Conservation (phyloP, 2,797 vertebrate species). For the Gallinago solitaria region DNA sequence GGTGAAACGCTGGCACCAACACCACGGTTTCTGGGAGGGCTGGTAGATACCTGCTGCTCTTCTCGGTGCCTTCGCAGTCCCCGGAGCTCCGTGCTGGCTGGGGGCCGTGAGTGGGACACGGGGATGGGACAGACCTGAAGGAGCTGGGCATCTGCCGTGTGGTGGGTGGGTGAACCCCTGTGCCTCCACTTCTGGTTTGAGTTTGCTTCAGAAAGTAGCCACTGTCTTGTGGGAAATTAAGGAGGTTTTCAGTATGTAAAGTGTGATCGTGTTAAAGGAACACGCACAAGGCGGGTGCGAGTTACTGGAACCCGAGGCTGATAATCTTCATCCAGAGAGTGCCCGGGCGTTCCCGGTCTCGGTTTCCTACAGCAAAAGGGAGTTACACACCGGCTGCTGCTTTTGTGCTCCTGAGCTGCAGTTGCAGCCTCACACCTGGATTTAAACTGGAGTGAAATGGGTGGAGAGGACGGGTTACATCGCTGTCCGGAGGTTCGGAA, state of each 20-base stretch:
- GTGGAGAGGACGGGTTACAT: neutral
- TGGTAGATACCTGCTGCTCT: neutral
- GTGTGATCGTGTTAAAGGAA: neutral
- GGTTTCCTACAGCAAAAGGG: neutral
- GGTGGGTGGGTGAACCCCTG: neutral
- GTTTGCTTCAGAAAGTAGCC: neutral
- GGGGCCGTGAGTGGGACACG: too few species aligned
- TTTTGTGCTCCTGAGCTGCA: neutral
- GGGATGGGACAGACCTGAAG: neutral
- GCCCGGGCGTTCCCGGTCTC: neutral
- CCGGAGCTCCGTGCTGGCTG: neutral
- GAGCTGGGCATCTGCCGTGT: neutral
- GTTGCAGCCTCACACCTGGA: neutral
- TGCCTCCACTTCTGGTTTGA: neutral
- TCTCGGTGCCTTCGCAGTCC: neutral
- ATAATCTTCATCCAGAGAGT: neutral
- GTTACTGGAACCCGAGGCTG: neutral
- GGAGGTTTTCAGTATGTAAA: neutral
- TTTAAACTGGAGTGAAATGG: neutral
- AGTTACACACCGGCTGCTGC: neutral
- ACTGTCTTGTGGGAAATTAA: neutral
- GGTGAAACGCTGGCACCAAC: accelerated
- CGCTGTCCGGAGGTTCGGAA: neutral
- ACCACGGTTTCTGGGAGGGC: neutral
- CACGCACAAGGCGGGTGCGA: neutral